phyloP scores from a whole-genome alignment of 2,888 invertebrate genomes.

The Pandemis heparana region DNA sequence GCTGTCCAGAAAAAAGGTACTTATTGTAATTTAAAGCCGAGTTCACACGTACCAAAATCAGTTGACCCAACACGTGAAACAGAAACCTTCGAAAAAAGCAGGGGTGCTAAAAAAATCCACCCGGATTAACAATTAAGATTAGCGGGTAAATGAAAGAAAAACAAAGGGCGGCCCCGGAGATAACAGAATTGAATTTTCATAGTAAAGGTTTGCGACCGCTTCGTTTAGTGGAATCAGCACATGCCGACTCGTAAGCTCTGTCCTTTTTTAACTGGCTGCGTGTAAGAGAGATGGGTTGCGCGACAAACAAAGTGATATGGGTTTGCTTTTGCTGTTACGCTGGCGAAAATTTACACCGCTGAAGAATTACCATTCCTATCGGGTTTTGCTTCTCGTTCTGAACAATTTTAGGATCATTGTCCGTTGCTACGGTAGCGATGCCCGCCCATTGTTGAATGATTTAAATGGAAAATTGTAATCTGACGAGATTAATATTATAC shows the following conservation, averaged over 20 bases:
- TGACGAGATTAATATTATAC: too few relatives aligned
- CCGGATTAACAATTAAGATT: constrained; percentile 42
- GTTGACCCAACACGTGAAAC: constrained; percentile 6
- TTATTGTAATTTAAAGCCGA: not conserved
- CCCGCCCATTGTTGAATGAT: too few relatives aligned
- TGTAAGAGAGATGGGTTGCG: not conserved
- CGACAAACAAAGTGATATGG: not conserved
- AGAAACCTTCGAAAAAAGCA: constrained; percentile 19
- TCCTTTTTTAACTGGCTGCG: not conserved
- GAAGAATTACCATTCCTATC: too few relatives aligned
- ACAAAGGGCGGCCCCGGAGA: constrained; percentile 36
- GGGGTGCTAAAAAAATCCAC: constrained; percentile 33
- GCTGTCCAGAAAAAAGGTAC: too few relatives aligned
- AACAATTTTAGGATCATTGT: too few relatives aligned
- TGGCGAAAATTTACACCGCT: not conserved
- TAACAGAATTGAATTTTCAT: constrained; percentile 40
- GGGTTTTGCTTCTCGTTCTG: too few relatives aligned
- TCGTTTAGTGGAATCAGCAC: constrained; percentile 10
- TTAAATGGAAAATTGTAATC: too few relatives aligned
- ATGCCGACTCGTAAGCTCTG: not conserved
- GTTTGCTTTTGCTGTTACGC: not conserved
- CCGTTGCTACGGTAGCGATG: too few relatives aligned
- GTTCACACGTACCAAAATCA: not conserved
- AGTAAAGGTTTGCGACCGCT: constrained; percentile 32
- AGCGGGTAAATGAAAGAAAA: constrained; percentile 40